A percentile compares a stretch with the other conserved stretches of the same genome.
phyloP scores from a whole-genome alignment of 2,797 vertebrate species.

The Sebastes dallii region DNA sequence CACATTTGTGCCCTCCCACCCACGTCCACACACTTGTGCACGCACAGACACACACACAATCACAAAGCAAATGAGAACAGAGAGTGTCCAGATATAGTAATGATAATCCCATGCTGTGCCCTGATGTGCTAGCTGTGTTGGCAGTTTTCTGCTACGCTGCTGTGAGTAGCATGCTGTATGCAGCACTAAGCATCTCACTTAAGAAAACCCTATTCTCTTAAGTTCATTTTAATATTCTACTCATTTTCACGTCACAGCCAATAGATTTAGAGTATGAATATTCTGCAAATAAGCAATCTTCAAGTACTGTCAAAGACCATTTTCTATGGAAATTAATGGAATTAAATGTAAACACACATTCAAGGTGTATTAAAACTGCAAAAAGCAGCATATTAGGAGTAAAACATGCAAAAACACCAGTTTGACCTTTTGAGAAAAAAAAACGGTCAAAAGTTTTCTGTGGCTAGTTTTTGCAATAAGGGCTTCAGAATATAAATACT shows the following conservation, averaged over 20 bases:
- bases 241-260: not conserved
- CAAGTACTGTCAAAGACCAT: not conserved
- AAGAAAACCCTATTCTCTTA: not conserved
- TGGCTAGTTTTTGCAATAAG: not conserved
- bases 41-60: slow-evolving; percentile 11
- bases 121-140: slow-evolving; percentile 31
- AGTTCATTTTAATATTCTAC: not conserved
- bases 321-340: not conserved
- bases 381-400: not conserved
- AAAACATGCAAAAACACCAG: not conserved
- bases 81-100: slow-evolving; percentile 40
- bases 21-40: slow-evolving; percentile 8
- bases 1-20: slow-evolving; percentile 42
- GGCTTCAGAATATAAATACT: not conserved
- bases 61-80: slow-evolving; percentile 42
- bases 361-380: not conserved
- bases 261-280: not conserved
- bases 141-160: slow-evolving; percentile 15
- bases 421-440: not conserved
- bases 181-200: not conserved
- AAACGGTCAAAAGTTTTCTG: not conserved
- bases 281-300: not conserved
- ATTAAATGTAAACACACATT: not conserved
- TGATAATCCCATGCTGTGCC: slow-evolving; percentile 34
- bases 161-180: not conserved